phyloP scores from a whole-genome alignment of 2,113 vertebrate species.

The Galbula dea region DNA sequence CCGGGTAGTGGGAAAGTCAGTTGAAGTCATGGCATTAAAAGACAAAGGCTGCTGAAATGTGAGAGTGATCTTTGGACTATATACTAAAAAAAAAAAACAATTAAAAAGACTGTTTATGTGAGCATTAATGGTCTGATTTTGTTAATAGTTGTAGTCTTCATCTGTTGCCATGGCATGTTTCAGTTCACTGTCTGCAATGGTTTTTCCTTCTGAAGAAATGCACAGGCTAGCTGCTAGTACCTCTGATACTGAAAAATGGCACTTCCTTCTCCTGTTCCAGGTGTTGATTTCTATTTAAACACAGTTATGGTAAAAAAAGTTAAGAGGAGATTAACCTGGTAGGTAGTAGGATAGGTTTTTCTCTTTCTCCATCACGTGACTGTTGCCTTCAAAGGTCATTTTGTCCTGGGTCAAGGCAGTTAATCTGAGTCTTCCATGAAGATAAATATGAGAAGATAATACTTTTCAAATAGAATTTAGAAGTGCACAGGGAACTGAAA shows the following conservation, averaged over 20 bases:
- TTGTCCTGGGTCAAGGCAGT: neutral
- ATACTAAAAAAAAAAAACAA: conserved; percentile 34
- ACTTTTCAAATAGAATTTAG: conserved; percentile 14
- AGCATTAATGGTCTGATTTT: conserved; percentile 54
- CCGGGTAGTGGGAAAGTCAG: neutral
- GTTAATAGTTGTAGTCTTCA: conserved; percentile 53
- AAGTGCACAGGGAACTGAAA: neutral
- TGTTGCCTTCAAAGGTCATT: neutral
- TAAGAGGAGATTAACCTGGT: neutral
- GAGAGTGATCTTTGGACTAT: conserved; percentile 51
- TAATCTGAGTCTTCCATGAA: neutral
- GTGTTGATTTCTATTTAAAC: neutral
- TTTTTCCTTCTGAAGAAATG: conserved; percentile 29
- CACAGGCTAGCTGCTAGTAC: neutral
- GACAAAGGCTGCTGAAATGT: conserved; percentile 49
- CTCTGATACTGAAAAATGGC: neutral
- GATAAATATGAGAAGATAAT: neutral
- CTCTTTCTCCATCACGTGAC: neutral
- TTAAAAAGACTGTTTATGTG: conserved; percentile 33
- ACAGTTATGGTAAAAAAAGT: neutral
- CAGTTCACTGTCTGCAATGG: conserved; percentile 33
- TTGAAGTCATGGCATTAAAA: conserved; percentile 26
- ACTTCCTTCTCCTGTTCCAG: conserved; percentile 5
- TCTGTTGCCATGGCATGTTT: conserved; percentile 54
- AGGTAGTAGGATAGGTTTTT: neutral